Evolutionary conservation across 1,140 invertebrate species (phyloP), one percentile per base, ranked within the genome.

Genomic region (Apis cerana): DNA sequence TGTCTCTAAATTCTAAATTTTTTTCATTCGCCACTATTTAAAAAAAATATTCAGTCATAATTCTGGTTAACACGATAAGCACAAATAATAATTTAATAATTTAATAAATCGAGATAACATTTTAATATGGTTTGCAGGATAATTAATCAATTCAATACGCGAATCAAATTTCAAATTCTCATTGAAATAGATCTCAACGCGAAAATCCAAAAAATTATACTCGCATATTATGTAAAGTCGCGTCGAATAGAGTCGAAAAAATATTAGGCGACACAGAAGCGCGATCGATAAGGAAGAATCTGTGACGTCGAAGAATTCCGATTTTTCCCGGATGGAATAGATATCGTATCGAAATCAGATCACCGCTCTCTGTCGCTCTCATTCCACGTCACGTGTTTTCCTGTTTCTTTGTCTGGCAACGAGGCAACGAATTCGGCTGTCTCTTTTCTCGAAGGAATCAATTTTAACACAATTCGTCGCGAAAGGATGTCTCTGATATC

Each of bases 281-380:
- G 23, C 17, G 8, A 69, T 19, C 43, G 65, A 48, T 43, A 33
- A 21, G 33, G 21, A 43, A 48, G 67, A 69, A 68, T 70, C 48
- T 48, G 15, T 50, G 21, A 43, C 68, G 15, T 50, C 68, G 68
- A 10, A 23, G 48, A 69, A 69, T 69, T n/a, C 59, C 61, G 72
- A 62, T 72, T 76, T 72, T 61, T 33, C 21, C 48, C 65, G 62
- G 59, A 75, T 85, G 76, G 77, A 86, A 86, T 85, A 82, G 72
- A 80, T 82, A 86, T 86, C 85, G 82, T 78, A 87, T 87, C 82
- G 70, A 77, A 79, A 83, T 75, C 64, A 84, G 75, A 82, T 82
- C 81, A 64, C 50, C 48, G 62, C 19, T 13, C 59, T 54, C 17
- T 64, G 64, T 70, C 80, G n/a, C n/a, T 82, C 67, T 65, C 84